Conservation (phyloP, 2,888 invertebrate species). For the Eumacrocentrus americanus region DNA sequence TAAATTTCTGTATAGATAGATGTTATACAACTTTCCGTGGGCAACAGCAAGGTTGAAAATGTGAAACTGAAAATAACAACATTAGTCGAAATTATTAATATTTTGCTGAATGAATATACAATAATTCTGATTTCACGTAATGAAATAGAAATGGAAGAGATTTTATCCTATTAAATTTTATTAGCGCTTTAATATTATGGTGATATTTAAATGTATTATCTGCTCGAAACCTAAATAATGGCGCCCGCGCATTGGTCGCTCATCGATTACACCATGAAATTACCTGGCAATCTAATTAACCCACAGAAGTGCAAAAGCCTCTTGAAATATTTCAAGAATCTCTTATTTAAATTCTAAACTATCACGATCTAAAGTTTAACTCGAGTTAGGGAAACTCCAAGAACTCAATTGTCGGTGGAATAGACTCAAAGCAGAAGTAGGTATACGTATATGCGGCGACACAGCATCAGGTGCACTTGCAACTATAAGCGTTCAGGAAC, state of each 20-base stretch:
- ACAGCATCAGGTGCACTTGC: conserved; percentile 13
- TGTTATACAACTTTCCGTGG: too few relatives aligned
- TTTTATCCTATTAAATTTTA: too few relatives aligned
- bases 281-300: conserved; percentile 6
- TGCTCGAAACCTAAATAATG: not conserved
- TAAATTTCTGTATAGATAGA: too few relatives aligned
- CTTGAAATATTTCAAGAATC: conserved; percentile 5
- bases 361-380: conserved; percentile 1
- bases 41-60: too few relatives aligned
- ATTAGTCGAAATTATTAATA: too few relatives aligned
- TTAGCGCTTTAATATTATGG: not conserved
- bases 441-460: not conserved
- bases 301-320: not conserved
- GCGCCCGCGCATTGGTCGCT: not conserved
- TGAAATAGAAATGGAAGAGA: too few relatives aligned
- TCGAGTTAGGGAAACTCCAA: not conserved
- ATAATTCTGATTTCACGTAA: too few relatives aligned
- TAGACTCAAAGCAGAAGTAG: not conserved
- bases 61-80: too few relatives aligned
- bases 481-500: conserved; percentile 5
- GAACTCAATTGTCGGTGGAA: conserved; percentile 6
- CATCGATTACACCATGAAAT: conserved; percentile 7
- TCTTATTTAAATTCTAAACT: conserved; percentile 3
- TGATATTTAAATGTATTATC: not conserved
- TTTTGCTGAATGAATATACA: too few relatives aligned